A percentile compares a stretch with the other conserved stretches of the same genome.
phyloP scores from a whole-genome alignment of 1,140 invertebrate genomes.

The Penaeus vannamei region DNA sequence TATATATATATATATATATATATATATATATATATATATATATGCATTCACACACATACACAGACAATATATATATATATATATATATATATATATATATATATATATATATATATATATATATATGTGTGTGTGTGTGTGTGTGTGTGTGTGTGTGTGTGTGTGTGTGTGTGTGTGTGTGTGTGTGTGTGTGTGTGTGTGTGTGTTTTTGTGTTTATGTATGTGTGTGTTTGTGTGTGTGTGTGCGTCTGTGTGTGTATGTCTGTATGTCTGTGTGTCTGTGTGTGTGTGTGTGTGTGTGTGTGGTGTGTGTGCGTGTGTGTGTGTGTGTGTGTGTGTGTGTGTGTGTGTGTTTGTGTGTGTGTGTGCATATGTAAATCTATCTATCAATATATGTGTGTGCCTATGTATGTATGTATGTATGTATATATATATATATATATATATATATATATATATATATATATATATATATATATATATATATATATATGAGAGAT shows the following conservation, averaged over 20 bases:
- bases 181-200: too few species aligned
- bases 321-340: too few species aligned
- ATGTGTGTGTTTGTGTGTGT: too few species aligned
- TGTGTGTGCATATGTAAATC: too few species aligned
- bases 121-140: background rate
- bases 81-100: conserved; percentile 10
- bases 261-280: too few species aligned
- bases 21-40: background rate
- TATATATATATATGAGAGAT: background rate
- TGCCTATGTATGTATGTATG: conserved; percentile 8
- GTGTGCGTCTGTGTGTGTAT: too few species aligned
- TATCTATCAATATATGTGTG: too few species aligned
- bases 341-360: too few species aligned
- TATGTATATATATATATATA: background rate
- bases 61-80: background rate
- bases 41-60: background rate
- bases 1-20: background rate
- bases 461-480: background rate
- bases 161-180: too few species aligned
- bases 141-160: background rate
- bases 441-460: background rate
- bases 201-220: too few species aligned
- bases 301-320: too few species aligned
- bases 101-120: conserved; percentile 16
- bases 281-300: too few species aligned